A percentile compares a stretch with the other conserved stretches of the same genome.
Conservation (phyloP, 2,888 invertebrate species). For the Cosmorhoe ocellata region DNA sequence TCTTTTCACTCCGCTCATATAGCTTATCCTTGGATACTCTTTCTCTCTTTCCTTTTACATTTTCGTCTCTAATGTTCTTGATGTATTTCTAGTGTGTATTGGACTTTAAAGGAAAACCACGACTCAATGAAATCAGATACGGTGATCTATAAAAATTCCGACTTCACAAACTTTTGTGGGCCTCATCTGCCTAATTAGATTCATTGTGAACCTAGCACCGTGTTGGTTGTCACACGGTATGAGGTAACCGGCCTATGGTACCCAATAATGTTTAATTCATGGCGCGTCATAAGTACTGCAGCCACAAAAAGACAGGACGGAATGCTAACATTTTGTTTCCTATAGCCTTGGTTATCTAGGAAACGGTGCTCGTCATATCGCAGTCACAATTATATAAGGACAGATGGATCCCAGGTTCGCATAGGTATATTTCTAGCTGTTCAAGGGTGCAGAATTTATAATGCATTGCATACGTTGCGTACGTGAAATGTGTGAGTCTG, state of each 20-base stretch:
- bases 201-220: slow-evolving; percentile 28
- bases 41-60: too few relatives aligned
- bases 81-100: too few relatives aligned
- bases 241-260: slow-evolving; percentile 37
- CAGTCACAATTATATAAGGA: not conserved
- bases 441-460: too few relatives aligned
- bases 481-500: too few relatives aligned
- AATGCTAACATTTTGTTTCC: slow-evolving; percentile 54
- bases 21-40: too few relatives aligned
- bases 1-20: too few relatives aligned
- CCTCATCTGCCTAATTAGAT: slow-evolving; percentile 28
- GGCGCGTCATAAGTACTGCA: slow-evolving; percentile 43
- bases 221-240: slow-evolving; percentile 33
- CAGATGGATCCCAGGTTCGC: too few relatives aligned
- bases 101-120: too few relatives aligned
- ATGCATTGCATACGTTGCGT: too few relatives aligned
- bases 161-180: slow-evolving; percentile 11
- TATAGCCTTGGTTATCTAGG: not conserved
- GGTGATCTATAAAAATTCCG: slow-evolving; percentile 12
- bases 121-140: slow-evolving; percentile 11
- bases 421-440: too few relatives aligned
- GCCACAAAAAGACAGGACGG: slow-evolving; percentile 37
- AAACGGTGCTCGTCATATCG: not conserved
- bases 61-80: too few relatives aligned
- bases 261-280: slow-evolving; percentile 62